Evolutionary conservation across 2,797 vertebrate genomes (phyloP).

Genomic region (Acanthopagrus latus): DNA sequence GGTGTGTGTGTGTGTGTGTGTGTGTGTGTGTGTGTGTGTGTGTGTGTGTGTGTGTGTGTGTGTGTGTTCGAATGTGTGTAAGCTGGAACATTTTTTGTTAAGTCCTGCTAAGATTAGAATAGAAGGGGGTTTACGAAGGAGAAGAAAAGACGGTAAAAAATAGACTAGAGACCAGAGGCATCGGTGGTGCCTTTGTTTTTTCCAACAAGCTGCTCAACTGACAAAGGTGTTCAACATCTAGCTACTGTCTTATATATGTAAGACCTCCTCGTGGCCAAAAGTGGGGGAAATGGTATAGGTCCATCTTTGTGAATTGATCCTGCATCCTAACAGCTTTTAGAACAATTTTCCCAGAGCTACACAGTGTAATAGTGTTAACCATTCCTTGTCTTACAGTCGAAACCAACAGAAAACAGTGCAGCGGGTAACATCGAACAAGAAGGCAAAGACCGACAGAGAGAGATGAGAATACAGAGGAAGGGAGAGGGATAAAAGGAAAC

Average conservation of each 20-base stretch:
- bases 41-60: slow-evolving; percentile 6
- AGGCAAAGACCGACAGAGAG: neutral
- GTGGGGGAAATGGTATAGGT: neutral
- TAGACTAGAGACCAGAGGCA: slow-evolving; percentile 54
- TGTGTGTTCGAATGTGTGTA: slow-evolving; percentile 42
- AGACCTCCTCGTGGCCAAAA: slow-evolving; percentile 25
- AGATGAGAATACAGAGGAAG: slow-evolving; percentile 21
- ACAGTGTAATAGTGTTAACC: neutral
- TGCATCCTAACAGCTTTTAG: neutral
- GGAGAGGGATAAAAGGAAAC: slow-evolving; percentile 7
- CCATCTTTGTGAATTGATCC: neutral
- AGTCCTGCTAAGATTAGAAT: slow-evolving; percentile 70
- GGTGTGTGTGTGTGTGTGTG: neutral
- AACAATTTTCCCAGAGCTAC: neutral
- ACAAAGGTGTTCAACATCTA: slow-evolving; percentile 43
- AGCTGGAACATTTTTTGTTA: slow-evolving; percentile 47
- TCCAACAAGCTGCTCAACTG: slow-evolving; percentile 44
- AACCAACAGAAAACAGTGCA: slow-evolving; percentile 13
- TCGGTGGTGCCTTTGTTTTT: slow-evolving; percentile 55
- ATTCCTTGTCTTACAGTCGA: neutral
- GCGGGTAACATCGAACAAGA: neutral
- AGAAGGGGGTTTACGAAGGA: slow-evolving; percentile 44
- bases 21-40: neutral
- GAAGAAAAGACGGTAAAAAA: slow-evolving; percentile 63
- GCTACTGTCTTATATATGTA: slow-evolving; percentile 24